Evolutionary conservation across 2,113 vertebrate species (phyloP), one percentile per base, ranked within the genome.

Genomic region (Bothrops jararaca): DNA sequence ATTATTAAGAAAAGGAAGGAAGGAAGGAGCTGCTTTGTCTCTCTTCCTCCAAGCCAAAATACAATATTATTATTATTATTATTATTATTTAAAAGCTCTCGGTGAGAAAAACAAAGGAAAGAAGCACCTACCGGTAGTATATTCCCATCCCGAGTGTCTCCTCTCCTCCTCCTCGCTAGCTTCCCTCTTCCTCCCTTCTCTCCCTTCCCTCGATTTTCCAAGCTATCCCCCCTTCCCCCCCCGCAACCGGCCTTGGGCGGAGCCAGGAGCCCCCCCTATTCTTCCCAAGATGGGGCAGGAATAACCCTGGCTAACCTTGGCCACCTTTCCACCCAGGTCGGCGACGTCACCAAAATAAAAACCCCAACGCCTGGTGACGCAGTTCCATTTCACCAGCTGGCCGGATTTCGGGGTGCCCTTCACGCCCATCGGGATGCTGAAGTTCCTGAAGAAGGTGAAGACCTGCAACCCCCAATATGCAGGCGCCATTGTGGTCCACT

Each of bases 381-480:
- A 99, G 97, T 99, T 99, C 97, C 99, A 99, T 96, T 99, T 99
- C 96, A 99, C 99, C 97, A 99, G 99, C 98, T 99, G 99, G 99
- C 99, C 99, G 0, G 99, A 99, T 95, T 99, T 99, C 0, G 99
- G 99, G 92, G 99, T 99, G 20, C 99, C 99, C 93, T 99, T 99
- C 96, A 99, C 99, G 64, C 99, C 99, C 2, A 99, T 99, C 0
- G 99, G 99, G 86, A 99, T 99, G 99, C 98, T 99, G 80, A 99
- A 99, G 96, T 99, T 99, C 97, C 97, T 99, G 54, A 99, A 99
- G 98, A 99, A 99, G 95, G 99, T 99, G 95, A 99, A 99, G 96
- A 98, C 97, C 4, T 99, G 97, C 95, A 99, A 99, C 88, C 99
- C 99, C 4, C 98, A 98, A 52, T 99, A 99, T 5, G 99, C 99